Conservation (phyloP, 2,113 vertebrate genomes). For the cat (Felis catus) region F.catus_Fca126_mat1.0 CM031428.1:13976001-13976500, state of each 20-base stretch:
- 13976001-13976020: not conserved
- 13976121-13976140: too few species aligned
- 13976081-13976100: too few species aligned
- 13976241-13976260: too few species aligned
- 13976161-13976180: too few species aligned
- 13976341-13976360: not conserved
- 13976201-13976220: too few species aligned
- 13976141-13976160: too few species aligned
- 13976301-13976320: not conserved
- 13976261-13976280: not conserved
- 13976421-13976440: not conserved
- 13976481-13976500: not conserved
- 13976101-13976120: too few species aligned
- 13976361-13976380: not conserved
- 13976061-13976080: too few species aligned
- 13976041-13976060: too few species aligned
- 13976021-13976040: too few species aligned
- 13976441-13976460: not conserved
- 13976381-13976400: not conserved
- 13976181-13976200: too few species aligned
- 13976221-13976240: too few species aligned
- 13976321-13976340: not conserved
- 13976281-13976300: not conserved
- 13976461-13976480: not conserved
- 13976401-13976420: not conserved